These are phyloP conservation scores for Cichlasoma orientale DNA, from an alignment of 2,797 vertebrate genomes.

Conservation along the genomic window DNA sequence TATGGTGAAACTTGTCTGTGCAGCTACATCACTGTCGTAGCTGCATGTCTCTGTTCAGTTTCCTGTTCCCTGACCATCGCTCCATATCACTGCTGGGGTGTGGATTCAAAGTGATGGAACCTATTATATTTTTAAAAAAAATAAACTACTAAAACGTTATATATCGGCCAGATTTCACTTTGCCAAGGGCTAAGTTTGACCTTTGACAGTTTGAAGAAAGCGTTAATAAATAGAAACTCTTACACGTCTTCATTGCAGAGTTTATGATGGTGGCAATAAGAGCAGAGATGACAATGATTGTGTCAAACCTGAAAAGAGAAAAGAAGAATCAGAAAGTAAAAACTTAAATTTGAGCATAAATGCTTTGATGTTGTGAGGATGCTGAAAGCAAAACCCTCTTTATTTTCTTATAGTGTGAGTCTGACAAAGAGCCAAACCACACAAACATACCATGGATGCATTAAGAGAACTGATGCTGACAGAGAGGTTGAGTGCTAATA, in stretches of 20 bases:
- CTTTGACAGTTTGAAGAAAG: not conserved
- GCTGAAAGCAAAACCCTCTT: conserved; percentile 3
- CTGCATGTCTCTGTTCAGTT: not conserved
- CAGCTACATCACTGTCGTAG: not conserved
- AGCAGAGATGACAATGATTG: conserved; percentile 88
- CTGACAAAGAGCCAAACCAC: not conserved
- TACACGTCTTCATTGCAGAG: conserved; percentile 83
- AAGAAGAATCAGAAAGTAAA: not conserved
- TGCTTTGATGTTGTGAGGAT: not conserved
- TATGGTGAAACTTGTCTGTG: too few species aligned
- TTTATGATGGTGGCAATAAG: conserved; percentile 87
- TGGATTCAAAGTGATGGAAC: not conserved
- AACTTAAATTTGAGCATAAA: not conserved
- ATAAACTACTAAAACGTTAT: not conserved
- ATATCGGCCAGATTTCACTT: not conserved
- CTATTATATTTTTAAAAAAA: not conserved
- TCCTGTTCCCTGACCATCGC: not conserved
- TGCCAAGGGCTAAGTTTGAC: not conserved
- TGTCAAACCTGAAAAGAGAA: conserved; percentile 87
- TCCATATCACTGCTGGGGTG: not conserved
- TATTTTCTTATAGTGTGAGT: not conserved
- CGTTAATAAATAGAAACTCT: conserved; percentile 38
- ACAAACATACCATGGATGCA: not conserved
- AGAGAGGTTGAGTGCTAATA: not conserved
- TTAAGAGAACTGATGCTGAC: not conserved